A percentile compares a stretch with the other conserved stretches of the same genome.
These are phyloP conservation scores for Oplegnathus fasciatus DNA, from an alignment of 2,113 vertebrate genomes.

Conservation along the genomic window DNA sequence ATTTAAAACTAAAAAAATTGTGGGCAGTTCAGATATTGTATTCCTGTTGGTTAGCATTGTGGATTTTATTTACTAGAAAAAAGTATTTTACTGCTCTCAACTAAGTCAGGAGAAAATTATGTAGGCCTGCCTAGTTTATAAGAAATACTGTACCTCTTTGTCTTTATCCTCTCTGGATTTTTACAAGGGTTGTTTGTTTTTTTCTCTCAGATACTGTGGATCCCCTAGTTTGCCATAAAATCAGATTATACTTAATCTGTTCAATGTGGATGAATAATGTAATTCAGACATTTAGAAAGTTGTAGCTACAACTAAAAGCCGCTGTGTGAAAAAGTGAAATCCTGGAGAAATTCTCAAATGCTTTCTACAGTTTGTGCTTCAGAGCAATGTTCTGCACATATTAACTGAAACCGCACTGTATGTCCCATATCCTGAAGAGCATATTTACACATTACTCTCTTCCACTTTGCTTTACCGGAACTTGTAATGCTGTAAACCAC, in stretches of 20 bases:
- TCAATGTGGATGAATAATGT: neutral
- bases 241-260: neutral
- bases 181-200: neutral
- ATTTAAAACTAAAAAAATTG: neutral
- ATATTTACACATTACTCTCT: conserved; percentile 11
- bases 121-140: neutral
- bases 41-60: neutral
- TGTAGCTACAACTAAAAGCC: too few relatives aligned
- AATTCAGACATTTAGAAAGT: neutral
- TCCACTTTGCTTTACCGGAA: neutral
- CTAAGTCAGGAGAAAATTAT: neutral
- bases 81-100: neutral
- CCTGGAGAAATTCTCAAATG: conserved; percentile 50
- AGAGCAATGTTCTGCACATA: conserved; percentile 1
- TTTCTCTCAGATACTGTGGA: neutral
- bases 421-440: conserved; percentile 6
- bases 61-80: neutral
- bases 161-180: neutral
- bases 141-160: neutral
- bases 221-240: neutral
- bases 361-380: conserved; percentile 36
- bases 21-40: neutral
- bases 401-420: neutral
- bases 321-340: too few relatives aligned
- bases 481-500: neutral